A percentile compares a stretch with the other conserved stretches of the same genome.
Evolutionary conservation across 2,113 vertebrate genomes (phyloP).

Genomic region (Hemiprocne comata): DNA sequence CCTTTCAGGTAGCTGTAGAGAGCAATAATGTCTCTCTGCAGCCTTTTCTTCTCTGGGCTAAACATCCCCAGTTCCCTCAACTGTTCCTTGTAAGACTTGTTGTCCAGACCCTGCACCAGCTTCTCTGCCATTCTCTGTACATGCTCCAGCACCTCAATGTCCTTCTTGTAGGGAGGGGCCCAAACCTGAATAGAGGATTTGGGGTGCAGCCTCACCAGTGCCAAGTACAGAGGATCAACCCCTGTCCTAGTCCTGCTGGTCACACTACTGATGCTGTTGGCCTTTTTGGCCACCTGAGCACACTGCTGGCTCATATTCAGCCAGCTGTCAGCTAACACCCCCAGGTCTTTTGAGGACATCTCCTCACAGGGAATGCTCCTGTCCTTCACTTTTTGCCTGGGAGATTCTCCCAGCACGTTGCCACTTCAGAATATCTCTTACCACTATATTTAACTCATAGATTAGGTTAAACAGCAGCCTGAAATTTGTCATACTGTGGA

Average conservation of each 20-base stretch:
- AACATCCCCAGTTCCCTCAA: not conserved
- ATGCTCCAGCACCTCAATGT: not conserved
- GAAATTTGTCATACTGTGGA: not conserved
- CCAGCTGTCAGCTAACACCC: fast-evolving
- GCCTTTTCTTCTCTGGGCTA: not conserved
- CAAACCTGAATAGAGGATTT: not conserved
- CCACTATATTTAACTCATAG: not conserved
- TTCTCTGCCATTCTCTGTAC: not conserved
- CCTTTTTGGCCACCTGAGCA: not conserved
- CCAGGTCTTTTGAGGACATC: fast-evolving
- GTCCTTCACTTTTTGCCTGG: not conserved
- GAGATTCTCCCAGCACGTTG: not conserved
- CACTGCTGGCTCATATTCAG: not conserved
- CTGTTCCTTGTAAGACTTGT: fast-evolving
- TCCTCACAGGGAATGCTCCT: not conserved
- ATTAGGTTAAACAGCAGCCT: not conserved
- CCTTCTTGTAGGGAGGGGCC: not conserved
- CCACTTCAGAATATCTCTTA: not conserved
- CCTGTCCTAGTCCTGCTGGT: not conserved
- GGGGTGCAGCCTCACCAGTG: not conserved
- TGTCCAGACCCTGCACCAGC: not conserved
- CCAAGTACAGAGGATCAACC: fast-evolving
- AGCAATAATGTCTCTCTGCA: not conserved
- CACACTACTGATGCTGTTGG: not conserved
- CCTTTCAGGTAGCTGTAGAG: not conserved